A percentile compares a stretch with the other conserved stretches of the same genome.
phyloP scores from a whole-genome alignment of 1,140 invertebrate genomes.

The Bombus soroeensis region DNA sequence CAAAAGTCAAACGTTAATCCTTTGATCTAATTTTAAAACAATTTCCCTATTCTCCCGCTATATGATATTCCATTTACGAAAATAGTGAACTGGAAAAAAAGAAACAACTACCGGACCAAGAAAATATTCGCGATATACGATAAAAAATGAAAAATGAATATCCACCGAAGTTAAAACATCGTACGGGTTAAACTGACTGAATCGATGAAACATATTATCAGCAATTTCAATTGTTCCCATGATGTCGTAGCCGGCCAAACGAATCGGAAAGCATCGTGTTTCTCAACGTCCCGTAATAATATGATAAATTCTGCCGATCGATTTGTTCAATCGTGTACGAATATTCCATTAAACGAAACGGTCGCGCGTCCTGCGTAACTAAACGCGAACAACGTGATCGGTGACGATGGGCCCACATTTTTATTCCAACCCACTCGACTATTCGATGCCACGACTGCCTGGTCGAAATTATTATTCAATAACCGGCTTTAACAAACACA shows the following conservation, averaged over 20 bases:
- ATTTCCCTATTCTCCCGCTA: not conserved
- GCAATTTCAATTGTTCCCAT: constrained; percentile 14
- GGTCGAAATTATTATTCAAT: constrained; percentile 36
- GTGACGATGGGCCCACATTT: not conserved
- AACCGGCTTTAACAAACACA: constrained; percentile 25
- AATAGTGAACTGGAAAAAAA: too few species aligned
- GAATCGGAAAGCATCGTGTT: not conserved
- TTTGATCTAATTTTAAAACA: not conserved
- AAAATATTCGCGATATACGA: not conserved
- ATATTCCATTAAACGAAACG: constrained; percentile 16
- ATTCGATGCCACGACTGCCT: not conserved
- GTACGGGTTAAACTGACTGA: not conserved
- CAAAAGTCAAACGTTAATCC: not conserved
- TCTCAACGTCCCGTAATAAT: constrained; percentile 22
- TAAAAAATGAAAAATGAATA: constrained; percentile 24
- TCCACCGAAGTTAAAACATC: constrained; percentile 9
- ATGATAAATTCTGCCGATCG: constrained; percentile 31
- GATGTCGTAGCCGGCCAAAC: not conserved
- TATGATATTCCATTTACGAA: too few species aligned
- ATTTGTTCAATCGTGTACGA: not conserved
- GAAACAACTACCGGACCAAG: not conserved
- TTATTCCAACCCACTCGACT: not conserved
- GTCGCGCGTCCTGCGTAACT: not conserved
- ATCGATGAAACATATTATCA: constrained; percentile 44
- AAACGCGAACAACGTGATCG: constrained; percentile 1